Base-by-base conservation (phyloP, 1,140 invertebrate genomes). In the Lutraria rhynchaena region DNA sequence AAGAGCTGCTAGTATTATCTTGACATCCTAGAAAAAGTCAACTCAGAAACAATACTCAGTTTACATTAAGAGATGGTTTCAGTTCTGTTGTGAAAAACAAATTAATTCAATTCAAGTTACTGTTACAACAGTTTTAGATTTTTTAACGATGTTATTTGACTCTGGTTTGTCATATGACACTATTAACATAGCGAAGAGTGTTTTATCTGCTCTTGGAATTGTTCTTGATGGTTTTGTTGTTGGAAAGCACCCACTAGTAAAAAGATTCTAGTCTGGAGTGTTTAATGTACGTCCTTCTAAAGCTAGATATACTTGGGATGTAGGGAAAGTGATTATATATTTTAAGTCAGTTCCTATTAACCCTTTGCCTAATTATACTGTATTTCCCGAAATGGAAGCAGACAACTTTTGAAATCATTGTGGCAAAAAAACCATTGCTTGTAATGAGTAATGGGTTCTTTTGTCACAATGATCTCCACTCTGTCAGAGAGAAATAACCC, bases 101-200 rank as follows among this genome's bases (percentile, higher is more conserved):
- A n/a, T n/a, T n/a, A 46, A 60, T 83, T 13, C 29, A 46, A 31
- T 78, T 63, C 33, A 53, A 55, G 19, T 58, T 67, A 9, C 77
- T 78, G 15, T 77, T 31, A 70, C 4, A 11, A 22, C 44, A 7
- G 74, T 82, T 49, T 29, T 82, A 17, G 73, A 82, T 15, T 82
- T 65, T 77, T 44, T 83, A 17, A 63, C 74, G 49, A 37, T 37
- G n/a, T 24, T 58, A 24, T 83, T 83, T 60, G 31, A 69, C 31
- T n/a, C 44, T 33, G 55, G 60, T 33, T n/a, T n/a, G n/a, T n/a
- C n/a, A n/a, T n/a, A n/a, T n/a, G n/a, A n/a, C n/a, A n/a, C n/a
- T n/a, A n/a, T n/a, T n/a, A n/a, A n/a, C n/a, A n/a, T n/a, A n/a
- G n/a, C n/a, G n/a, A n/a, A n/a, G n/a, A n/a, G n/a, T n/a, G n/a